Base-by-base conservation (phyloP, 2,797 vertebrate species). In the Sebastiscus albofasciatus region DNA sequence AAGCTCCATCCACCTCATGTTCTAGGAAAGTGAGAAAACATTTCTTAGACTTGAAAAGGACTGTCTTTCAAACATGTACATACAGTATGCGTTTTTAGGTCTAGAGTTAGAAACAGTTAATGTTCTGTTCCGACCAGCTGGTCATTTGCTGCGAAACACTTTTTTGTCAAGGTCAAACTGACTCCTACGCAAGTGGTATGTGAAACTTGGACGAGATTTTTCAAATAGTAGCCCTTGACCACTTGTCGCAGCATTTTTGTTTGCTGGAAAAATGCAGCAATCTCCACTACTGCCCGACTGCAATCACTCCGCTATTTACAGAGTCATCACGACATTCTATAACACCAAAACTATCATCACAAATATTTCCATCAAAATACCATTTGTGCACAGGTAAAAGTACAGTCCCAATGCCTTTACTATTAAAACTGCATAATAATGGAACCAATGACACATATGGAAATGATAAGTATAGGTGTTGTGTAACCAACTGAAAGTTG, bases 111-210 rank as follows among this genome's bases (percentile, higher is more conserved):
- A 81, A 73, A 64, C 29, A 29, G 58, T 67, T 72, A 68, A 68
- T 88, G 71, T 75, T 67, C 52, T 39, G 7, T 54, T 75, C 46
- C 34, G 26, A 34, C 72, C 39, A 68, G 34, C n/a, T 69, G 52
- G 49, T 87, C 67, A 75, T 84, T 90, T 87, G 34, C 71, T 83
- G 61, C 27, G 8, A 82, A 87, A 88, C 68, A 78, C 79, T 85
- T 91, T 87, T 52, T 82, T 88, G 82, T 87, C 88, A 61, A 90
- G 92, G 72, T 90, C 75, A 79, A 73, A 81, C 80, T 49, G 55
- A 88, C 84, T 93, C 77, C 79, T 81, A 84, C 75, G 27, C 77
- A 77, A 82, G 34, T 31, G 20, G 2, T 66, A 75, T 67, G 79
- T 72, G 70, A 77, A 86, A 81, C 72, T 29, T 85, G 76, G 77